Percentiles rank a stretch among this genome's conserved stretches.
Conservation (phyloP, 30 jellyfish, hydroid and myxozoan genomes). For the Aurelia sp. region DNA sequence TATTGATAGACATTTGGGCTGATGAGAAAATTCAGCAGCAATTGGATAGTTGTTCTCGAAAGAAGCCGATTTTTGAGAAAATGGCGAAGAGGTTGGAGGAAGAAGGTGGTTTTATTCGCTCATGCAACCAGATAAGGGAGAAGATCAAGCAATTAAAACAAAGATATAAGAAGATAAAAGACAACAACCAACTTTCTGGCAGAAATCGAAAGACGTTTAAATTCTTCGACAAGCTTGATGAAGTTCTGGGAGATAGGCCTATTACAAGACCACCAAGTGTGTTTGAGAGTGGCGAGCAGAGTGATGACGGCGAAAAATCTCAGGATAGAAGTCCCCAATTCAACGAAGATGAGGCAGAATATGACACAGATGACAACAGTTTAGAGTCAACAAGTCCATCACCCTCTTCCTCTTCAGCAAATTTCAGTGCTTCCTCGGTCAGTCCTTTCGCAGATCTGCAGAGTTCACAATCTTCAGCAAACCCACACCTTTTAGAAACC, state of each 20-base stretch:
- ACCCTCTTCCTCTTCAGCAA: too few species aligned
- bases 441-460: too few species aligned
- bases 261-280: constrained; percentile 1
- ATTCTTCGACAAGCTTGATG: constrained; percentile 13
- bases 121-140: constrained; percentile 11
- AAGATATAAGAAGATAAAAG: constrained; percentile 25
- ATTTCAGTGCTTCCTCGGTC: too few species aligned
- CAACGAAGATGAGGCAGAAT: too few species aligned
- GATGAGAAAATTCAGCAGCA: constrained; percentile 20
- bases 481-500: too few species aligned
- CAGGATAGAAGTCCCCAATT: too few species aligned
- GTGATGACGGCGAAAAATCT: not conserved
- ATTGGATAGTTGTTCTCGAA: constrained; percentile 28
- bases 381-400: too few species aligned
- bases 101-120: constrained; percentile 16
- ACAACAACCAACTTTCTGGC: constrained; percentile 30
- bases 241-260: too few species aligned
- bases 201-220: constrained; percentile 30
- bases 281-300: not conserved
- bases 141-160: constrained; percentile 35
- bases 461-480: too few species aligned
- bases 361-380: too few species aligned
- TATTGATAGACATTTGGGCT: constrained; percentile 7
- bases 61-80: constrained; percentile 24
- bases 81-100: constrained; percentile 10